phyloP scores from a whole-genome alignment of 2,113 vertebrate species.

The Nothocercus nigrocapillus region DNA sequence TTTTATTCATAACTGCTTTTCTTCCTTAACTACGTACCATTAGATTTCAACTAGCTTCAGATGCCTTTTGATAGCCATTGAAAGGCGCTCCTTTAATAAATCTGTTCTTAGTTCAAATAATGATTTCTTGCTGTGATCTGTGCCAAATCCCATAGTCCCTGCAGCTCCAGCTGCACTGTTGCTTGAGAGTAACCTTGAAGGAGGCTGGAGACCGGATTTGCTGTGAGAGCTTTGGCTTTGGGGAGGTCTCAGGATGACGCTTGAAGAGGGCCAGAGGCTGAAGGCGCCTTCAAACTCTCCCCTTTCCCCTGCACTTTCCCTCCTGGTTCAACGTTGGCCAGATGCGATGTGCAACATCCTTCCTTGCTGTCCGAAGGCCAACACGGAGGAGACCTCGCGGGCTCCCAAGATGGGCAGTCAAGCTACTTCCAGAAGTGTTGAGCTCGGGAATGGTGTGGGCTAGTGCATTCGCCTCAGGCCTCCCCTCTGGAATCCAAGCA shows the following conservation, averaged over 20 bases:
- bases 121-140: background rate
- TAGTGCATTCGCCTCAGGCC: background rate
- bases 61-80: background rate
- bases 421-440: background rate
- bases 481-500: background rate
- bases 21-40: background rate
- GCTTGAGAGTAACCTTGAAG: background rate
- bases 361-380: background rate
- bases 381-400: background rate
- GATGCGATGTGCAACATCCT: background rate
- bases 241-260: background rate
- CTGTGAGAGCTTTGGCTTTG: background rate
- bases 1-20: background rate
- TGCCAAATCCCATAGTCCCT: background rate
- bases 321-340: background rate
- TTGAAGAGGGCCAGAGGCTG: background rate
- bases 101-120: background rate
- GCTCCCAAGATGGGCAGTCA: background rate
- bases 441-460: background rate
- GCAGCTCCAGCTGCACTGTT: background rate
- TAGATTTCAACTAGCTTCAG: background rate
- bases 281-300: no score
- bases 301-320: background rate
- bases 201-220: background rate
- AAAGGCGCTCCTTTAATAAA: background rate